These are phyloP conservation scores for Lacerta bilineata DNA, from an alignment of 2,797 vertebrate genomes.

Conservation along the genomic window DNA sequence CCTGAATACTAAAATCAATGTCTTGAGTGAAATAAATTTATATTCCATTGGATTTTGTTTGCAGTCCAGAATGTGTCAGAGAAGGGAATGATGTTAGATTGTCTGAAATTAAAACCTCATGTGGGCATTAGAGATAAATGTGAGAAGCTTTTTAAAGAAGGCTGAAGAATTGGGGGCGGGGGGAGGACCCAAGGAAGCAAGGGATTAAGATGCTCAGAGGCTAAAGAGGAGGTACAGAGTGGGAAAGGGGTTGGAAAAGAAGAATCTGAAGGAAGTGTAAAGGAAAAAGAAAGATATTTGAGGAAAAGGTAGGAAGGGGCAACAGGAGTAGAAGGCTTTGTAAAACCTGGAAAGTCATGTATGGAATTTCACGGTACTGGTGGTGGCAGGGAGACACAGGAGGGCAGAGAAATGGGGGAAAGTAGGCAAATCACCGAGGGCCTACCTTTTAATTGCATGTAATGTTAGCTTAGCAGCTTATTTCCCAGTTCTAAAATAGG, in stretches of 20 bases:
- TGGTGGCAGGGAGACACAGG: neutral
- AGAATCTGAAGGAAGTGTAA: neutral
- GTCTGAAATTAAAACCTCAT: neutral
- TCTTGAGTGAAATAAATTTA: neutral
- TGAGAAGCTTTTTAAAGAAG: neutral
- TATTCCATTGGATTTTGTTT: neutral
- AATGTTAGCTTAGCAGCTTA: neutral
- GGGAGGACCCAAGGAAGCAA: neutral
- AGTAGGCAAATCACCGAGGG: neutral
- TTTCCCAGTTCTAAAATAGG: neutral
- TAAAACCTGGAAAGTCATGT: neutral
- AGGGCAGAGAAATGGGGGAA: neutral
- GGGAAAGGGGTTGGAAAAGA: neutral
- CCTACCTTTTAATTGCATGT: neutral
- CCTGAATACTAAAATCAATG: neutral
- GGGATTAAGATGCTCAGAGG: neutral
- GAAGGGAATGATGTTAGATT: conserved; percentile 7
- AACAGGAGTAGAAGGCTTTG: neutral
- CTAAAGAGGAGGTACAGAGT: neutral
- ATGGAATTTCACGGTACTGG: neutral
- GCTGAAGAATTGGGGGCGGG: neutral
- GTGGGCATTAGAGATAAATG: neutral
- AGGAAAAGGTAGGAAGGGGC: neutral
- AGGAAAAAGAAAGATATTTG: neutral
- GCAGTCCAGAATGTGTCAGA: neutral